Conservation (phyloP, 2,113 vertebrate genomes). For the Loxodonta africana region DNA sequence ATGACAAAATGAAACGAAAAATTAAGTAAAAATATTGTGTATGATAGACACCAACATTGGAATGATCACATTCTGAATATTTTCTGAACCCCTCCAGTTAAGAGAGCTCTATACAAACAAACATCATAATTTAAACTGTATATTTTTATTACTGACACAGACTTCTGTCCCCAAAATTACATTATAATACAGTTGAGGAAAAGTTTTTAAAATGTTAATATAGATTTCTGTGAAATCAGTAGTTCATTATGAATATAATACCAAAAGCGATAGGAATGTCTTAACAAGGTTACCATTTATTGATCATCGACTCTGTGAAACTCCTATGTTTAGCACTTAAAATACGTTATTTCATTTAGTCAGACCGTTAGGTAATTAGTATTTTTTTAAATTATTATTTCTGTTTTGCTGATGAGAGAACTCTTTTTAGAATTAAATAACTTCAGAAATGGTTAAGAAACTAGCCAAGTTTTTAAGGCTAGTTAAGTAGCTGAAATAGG, state of each 20-base stretch:
- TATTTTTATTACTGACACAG: background rate
- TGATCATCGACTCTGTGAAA: background rate
- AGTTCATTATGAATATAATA: constrained; percentile 29
- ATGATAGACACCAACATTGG: background rate
- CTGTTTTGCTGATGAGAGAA: constrained; percentile 24
- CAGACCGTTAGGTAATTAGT: background rate
- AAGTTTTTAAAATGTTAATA: constrained; percentile 20
- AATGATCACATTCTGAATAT: background rate
- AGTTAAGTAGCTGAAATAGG: constrained; percentile 8
- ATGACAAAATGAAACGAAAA: background rate
- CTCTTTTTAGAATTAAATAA: background rate
- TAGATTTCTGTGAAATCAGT: constrained; percentile 18
- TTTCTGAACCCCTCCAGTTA: background rate
- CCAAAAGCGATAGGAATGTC: background rate
- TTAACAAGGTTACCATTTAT: constrained; percentile 11
- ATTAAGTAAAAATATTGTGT: background rate
- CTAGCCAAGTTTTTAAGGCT: background rate
- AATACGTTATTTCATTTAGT: background rate
- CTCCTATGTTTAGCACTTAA: background rate
- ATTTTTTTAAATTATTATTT: constrained; percentile 13
- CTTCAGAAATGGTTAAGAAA: background rate
- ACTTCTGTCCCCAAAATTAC: background rate
- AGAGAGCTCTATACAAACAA: background rate
- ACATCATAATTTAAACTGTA: background rate
- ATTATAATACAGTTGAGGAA: background rate